These are phyloP conservation scores for Ypsolopha sequella DNA, from an alignment of 2,888 invertebrate genomes.

Conservation along the genomic window DNA sequence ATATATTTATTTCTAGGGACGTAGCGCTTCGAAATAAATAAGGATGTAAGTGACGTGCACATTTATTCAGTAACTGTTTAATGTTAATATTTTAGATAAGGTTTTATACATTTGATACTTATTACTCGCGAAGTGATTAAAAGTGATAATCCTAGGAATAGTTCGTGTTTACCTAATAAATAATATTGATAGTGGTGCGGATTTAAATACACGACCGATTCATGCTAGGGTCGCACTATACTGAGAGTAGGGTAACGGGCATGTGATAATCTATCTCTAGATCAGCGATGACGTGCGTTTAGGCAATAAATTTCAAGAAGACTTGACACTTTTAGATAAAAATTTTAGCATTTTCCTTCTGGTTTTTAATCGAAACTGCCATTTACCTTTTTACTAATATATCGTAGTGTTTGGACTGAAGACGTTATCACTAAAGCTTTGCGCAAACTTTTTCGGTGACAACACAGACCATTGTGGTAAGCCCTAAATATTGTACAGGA, in stretches of 20 bases:
- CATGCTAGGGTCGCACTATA: constrained; percentile 3
- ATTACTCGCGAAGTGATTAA: constrained; percentile 66
- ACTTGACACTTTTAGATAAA: constrained; percentile 59
- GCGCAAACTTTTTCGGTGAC: no score
- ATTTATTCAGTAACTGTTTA: constrained; percentile 57
- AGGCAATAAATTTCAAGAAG: constrained; percentile 63
- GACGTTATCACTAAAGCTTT: constrained; percentile 20
- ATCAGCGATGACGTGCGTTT: constrained; percentile 13
- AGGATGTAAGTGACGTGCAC: constrained; percentile 54
- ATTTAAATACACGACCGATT: constrained; percentile 15
- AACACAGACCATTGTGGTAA: no score
- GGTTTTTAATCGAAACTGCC: constrained; percentile 46
- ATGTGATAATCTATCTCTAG: constrained; percentile 1
- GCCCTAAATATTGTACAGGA: no score
- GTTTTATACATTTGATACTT: constrained; percentile 69
- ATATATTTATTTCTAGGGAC: constrained; percentile 61
- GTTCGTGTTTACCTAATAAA: constrained; percentile 49
- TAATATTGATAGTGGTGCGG: constrained; percentile 53
- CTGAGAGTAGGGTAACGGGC: constrained; percentile 21
- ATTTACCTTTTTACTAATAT: constrained; percentile 40
- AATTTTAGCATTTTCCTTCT: constrained; percentile 50
- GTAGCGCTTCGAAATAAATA: constrained; percentile 51
- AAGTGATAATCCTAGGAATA: constrained; percentile 61
- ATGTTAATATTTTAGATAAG: constrained; percentile 53
- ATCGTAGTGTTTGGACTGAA: constrained; percentile 31